Base-by-base conservation (phyloP, 2,888 invertebrate species). In the Drosophila vallismaia region DNA sequence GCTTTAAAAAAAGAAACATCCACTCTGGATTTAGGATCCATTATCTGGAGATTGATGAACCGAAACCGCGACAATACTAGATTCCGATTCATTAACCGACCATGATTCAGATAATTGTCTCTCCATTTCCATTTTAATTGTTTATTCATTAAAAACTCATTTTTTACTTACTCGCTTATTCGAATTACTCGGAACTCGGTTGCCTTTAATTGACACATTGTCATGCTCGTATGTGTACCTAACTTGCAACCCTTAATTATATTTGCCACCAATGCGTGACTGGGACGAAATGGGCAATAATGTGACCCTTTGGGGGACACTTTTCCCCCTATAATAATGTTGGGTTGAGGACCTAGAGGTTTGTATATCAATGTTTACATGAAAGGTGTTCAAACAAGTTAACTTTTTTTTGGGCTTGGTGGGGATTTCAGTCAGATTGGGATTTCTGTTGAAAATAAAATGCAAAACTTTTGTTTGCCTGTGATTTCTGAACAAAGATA, bases 31-130 rank as follows among this genome's bases (percentile, higher is more conserved):
- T 40, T 31, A 0, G 46, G 14, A n/a, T 29, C 4, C 51, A 29
- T 38, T 51, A 63, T 64, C 51, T 64, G 45, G 14, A 64, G 51
- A 46, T 64, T 64, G 19, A 64, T 64, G 66, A 64, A 46, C 66
- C 64, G 31, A 52, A 64, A 46, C 66, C 64, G 31, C 46, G 29
- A 52, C 51, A 10, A 8, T 26, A 19, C 28, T n/a, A 63, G 36
- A 66, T 52, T 31, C 28, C 44, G 9, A 33, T 3, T 9, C 14
- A 28, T 33, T 51, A 12, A 24, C 29, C 3, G 50, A 14, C 28
- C 1, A 46, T 64, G 45, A 8, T 38, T 52, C 9, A 8, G 12
- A 52, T 64, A 64, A 64, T 63, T 51, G 24, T 9, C 0, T 31
- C 26, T 19, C 14, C 5, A 51, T 46, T 31, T 6, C 26, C 5